Percentiles rank a stretch among this genome's conserved stretches.
Evolutionary conservation across 2,888 invertebrate species (phyloP).

Genomic region (Lithophane socia): DNA sequence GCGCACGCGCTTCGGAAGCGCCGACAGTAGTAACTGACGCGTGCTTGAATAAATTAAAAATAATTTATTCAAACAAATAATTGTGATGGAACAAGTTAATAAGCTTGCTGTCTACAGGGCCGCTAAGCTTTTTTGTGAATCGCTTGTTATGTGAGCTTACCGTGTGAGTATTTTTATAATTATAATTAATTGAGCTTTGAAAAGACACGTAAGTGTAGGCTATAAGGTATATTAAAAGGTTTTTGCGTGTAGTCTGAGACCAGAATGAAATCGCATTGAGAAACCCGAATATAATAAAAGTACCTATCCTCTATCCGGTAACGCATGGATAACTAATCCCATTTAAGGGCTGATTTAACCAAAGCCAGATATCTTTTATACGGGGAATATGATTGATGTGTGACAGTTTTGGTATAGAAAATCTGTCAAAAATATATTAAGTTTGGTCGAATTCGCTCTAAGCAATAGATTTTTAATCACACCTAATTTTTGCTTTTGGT

Average conservation of each 20-base stretch:
- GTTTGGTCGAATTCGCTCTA: no score
- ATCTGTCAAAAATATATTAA: no score
- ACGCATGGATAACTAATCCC: not conserved
- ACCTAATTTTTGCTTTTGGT: not conserved
- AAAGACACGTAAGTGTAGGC: no score
- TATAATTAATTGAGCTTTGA: not conserved
- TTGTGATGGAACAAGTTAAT: conserved; percentile 14
- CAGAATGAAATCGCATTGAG: not conserved
- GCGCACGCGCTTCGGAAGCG: conserved; percentile 51
- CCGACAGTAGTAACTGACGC: conserved; percentile 44
- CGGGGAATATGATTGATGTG: no score
- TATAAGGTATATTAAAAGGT: no score
- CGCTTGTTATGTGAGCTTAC: not conserved
- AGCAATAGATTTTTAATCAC: not conserved
- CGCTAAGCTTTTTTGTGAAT: not conserved
- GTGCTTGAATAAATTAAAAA: conserved; percentile 61
- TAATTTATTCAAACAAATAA: conserved; percentile 42
- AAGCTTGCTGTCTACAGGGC: not conserved
- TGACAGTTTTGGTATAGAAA: no score
- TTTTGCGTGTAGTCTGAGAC: no score
- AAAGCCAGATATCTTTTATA: no score
- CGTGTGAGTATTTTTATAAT: no score
- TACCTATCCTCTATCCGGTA: not conserved
- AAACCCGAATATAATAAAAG: not conserved
- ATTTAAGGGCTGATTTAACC: no score